A percentile compares a stretch with the other conserved stretches of the same genome.
Conservation (phyloP, 2,113 vertebrate genomes). For the Hiodon tergisus region DNA sequence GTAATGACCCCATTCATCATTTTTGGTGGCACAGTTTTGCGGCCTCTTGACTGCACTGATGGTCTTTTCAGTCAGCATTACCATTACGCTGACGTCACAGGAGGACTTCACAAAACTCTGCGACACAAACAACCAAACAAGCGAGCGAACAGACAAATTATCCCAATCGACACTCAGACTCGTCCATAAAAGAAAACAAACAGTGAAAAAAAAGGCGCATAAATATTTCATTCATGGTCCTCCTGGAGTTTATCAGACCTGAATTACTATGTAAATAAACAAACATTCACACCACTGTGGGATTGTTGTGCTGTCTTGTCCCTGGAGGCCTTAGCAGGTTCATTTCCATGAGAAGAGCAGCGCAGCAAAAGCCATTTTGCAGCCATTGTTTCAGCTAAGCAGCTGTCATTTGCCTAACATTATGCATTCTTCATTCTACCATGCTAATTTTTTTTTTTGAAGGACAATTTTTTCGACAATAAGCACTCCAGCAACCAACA, state of each 20-base stretch:
- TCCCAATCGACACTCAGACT: background rate
- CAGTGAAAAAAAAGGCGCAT: background rate
- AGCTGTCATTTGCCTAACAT: constrained; percentile 83
- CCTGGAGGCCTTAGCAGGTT: constrained; percentile 49
- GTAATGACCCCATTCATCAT: constrained; percentile 53
- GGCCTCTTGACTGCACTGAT: background rate
- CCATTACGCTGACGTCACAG: background rate
- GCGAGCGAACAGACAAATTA: background rate
- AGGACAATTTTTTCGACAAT: constrained; percentile 90
- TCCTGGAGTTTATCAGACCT: background rate
- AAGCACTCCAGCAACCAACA: constrained; percentile 86
- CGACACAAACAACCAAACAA: background rate
- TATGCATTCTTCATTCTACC: constrained; percentile 85
- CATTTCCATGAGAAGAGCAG: constrained; percentile 75
- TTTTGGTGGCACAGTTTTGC: constrained; percentile 5
- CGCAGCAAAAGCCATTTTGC: constrained; percentile 73
- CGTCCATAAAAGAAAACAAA: background rate
- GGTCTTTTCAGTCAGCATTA: background rate
- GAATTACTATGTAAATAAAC: constrained; percentile 20
- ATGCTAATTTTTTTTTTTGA: constrained; percentile 76
- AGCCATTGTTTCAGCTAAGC: constrained; percentile 70
- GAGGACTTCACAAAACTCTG: no score
- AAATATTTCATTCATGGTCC: background rate
- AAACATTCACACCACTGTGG: constrained; percentile 13
- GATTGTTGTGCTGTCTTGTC: constrained; percentile 24